These are phyloP conservation scores for Morphnarchus princeps DNA, from an alignment of 2,113 vertebrate species.

Conservation along the genomic window DNA sequence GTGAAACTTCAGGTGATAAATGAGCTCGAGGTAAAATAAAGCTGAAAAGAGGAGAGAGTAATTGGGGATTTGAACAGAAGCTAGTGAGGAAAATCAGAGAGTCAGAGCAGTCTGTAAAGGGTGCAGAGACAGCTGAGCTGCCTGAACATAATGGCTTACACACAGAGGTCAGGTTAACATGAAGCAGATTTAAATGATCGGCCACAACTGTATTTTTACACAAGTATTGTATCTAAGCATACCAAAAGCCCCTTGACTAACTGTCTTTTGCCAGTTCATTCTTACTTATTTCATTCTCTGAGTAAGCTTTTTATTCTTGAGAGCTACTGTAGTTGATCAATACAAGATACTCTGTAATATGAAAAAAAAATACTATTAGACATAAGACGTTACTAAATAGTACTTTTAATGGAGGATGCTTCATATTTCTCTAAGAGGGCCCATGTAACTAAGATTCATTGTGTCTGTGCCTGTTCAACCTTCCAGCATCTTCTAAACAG, in stretches of 20 bases:
- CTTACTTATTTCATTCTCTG: not conserved
- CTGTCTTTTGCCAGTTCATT: not conserved
- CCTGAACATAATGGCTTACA: not conserved
- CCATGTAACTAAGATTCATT: not conserved
- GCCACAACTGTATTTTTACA: not conserved
- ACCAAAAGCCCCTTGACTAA: not conserved
- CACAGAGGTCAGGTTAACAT: not conserved
- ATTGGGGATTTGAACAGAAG: not conserved
- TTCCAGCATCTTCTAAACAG: not conserved
- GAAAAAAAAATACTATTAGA: not conserved
- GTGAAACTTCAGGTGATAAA: not conserved
- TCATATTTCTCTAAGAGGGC: not conserved
- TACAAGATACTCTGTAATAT: not conserved
- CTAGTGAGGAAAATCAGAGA: not conserved
- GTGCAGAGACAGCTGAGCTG: not conserved
- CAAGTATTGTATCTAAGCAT: not conserved
- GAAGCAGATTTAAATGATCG: not conserved
- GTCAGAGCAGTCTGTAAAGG: not conserved
- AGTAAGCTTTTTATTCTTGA: not conserved
- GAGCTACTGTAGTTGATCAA: not conserved
- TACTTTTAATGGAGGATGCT: not conserved
- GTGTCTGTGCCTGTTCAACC: accelerated
- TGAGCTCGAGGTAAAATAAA: not conserved
- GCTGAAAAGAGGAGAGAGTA: not conserved
- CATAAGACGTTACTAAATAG: not conserved